Evolutionary conservation across 2,888 invertebrate species (phyloP).

Genomic region (Apodemia mormo): DNA sequence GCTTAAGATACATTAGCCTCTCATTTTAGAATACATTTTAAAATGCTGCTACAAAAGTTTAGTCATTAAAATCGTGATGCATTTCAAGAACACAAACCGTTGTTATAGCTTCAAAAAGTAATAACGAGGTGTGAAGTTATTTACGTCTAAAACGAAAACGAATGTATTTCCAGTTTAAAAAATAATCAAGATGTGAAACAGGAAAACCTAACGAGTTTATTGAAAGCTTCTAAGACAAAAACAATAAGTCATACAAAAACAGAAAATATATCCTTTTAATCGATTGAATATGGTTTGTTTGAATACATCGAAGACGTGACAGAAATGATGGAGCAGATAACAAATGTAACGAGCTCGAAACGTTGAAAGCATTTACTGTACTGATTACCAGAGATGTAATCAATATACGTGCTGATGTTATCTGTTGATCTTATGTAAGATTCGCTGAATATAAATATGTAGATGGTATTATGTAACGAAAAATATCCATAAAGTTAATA

Average conservation of each 20-base stretch:
- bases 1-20: too few species aligned
- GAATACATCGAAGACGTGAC: slow-evolving; percentile 35
- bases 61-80: not conserved
- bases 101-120: slow-evolving; percentile 36
- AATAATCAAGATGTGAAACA: slow-evolving; percentile 40
- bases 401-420: slow-evolving; percentile 56
- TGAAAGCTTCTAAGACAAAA: slow-evolving; percentile 26
- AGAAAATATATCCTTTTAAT: slow-evolving; percentile 10
- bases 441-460: slow-evolving; percentile 34
- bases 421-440: slow-evolving; percentile 49
- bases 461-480: too few species aligned
- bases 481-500: too few species aligned
- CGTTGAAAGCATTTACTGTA: slow-evolving; percentile 46
- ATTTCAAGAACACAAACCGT: not conserved
- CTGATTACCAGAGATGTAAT: slow-evolving; percentile 53
- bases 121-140: slow-evolving; percentile 44
- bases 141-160: slow-evolving; percentile 38
- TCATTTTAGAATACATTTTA: too few species aligned
- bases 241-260: slow-evolving; percentile 5
- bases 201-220: slow-evolving; percentile 42
- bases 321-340: slow-evolving; percentile 42
- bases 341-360: slow-evolving; percentile 49
- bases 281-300: slow-evolving; percentile 18
- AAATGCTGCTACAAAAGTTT: too few species aligned
- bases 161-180: slow-evolving; percentile 37